Percentiles rank a stretch among this genome's conserved stretches.
phyloP scores from a whole-genome alignment of 2,888 invertebrate species.

The Hololepta plana region DNA sequence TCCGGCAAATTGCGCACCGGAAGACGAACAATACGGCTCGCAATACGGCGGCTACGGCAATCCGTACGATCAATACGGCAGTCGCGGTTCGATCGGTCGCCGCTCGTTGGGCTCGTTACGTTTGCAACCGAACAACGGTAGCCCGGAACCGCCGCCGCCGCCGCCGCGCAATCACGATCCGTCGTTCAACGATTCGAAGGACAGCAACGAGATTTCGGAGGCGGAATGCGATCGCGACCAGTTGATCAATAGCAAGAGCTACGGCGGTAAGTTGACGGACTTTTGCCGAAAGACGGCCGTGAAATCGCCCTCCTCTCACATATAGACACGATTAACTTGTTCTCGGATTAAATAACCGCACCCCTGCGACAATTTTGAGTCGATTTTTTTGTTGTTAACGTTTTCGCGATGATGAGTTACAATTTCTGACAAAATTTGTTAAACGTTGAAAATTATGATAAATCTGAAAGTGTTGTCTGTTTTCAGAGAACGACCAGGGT shows the following conservation, averaged over 20 bases:
- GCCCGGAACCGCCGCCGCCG: slow-evolving; percentile 40
- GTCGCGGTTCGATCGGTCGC: slow-evolving; percentile 60
- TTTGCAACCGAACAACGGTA: slow-evolving; percentile 29
- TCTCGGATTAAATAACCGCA: no score
- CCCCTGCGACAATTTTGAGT: no score
- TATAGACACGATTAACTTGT: no score
- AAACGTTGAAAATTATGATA: no score
- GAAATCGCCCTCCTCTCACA: no score
- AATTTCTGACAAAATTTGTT: no score
- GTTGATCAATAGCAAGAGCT: slow-evolving; percentile 56
- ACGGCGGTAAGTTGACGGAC: slow-evolving; percentile 49
- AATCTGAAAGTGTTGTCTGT: no score
- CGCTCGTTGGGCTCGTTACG: slow-evolving; percentile 31
- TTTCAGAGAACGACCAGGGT: slow-evolving; percentile 30
- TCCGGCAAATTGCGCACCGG: slow-evolving; percentile 80
- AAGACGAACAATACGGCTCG: slow-evolving; percentile 82
- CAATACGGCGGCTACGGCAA: slow-evolving; percentile 66
- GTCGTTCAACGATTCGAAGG: slow-evolving; percentile 79
- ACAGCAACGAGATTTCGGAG: slow-evolving; percentile 86
- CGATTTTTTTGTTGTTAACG: no score
- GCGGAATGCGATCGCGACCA: slow-evolving; percentile 82
- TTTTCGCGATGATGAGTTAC: no score
- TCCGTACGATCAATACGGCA: slow-evolving; percentile 79
- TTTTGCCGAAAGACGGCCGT: no score
- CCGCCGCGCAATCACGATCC: slow-evolving; percentile 70